These are phyloP conservation scores for Cricetomys ansorgei DNA, from an alignment of 2,113 vertebrate genomes.

Conservation along the genomic window DNA sequence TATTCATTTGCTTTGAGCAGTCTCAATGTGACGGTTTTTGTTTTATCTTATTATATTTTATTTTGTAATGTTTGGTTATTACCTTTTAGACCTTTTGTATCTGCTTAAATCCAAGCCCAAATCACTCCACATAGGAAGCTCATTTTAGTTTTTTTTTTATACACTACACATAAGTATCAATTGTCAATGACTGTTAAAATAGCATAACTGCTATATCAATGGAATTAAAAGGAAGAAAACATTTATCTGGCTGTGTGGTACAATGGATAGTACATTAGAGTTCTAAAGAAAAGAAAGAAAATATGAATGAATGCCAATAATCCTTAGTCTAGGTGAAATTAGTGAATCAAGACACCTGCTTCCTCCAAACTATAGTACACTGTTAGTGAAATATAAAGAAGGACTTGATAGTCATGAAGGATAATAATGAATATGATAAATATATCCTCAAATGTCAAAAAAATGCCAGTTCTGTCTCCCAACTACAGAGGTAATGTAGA, in stretches of 20 bases:
- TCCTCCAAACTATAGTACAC: background rate
- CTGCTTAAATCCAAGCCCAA: background rate
- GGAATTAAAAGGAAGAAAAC: constrained; percentile 13
- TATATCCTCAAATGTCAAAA: constrained; percentile 16
- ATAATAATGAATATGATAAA: background rate
- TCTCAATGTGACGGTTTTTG: too few species aligned
- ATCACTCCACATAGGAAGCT: background rate
- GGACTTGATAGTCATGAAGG: background rate
- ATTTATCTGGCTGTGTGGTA: background rate
- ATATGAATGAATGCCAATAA: background rate
- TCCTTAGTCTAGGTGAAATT: background rate
- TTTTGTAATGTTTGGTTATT: background rate
- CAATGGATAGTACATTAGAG: background rate
- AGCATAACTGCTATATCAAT: background rate
- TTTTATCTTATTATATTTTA: background rate
- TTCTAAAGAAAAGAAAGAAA: background rate
- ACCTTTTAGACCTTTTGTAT: background rate
- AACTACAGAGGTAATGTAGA: constrained; percentile 59
- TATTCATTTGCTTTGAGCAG: background rate
- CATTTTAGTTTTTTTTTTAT: background rate
- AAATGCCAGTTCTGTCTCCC: constrained; percentile 17
- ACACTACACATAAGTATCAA: background rate
- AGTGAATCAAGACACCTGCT: background rate
- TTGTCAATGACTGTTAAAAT: background rate
- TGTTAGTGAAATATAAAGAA: background rate